Percentiles rank a stretch among this genome's conserved stretches.
Conservation (phyloP, 1,140 invertebrate genomes). For the Proales similis region DNA sequence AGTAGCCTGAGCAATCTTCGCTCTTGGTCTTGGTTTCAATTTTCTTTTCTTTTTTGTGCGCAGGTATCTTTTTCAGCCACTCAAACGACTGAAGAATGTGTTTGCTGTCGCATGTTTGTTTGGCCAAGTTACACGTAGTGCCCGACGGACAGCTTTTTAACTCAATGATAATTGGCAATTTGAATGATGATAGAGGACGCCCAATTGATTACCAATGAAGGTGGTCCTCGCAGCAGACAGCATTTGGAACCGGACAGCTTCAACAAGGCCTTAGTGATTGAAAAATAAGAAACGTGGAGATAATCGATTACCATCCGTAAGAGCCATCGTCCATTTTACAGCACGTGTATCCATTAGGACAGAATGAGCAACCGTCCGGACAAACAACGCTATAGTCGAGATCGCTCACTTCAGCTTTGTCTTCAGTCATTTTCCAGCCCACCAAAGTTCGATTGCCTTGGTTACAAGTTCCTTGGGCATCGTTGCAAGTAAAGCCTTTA, state of each 20-base stretch:
- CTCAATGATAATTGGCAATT: background rate
- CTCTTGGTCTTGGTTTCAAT: background rate
- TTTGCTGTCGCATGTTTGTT: slow-evolving; percentile 17
- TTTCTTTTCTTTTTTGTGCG: slow-evolving; percentile 10
- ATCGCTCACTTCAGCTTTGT: no score
- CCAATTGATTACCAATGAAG: slow-evolving; percentile 42
- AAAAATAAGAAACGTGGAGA: no score
- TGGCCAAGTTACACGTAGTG: slow-evolving; percentile 18
- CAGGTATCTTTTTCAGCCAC: slow-evolving; percentile 34
- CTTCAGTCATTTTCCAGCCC: no score
- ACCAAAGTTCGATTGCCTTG: no score
- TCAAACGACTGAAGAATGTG: background rate
- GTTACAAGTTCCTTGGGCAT: no score
- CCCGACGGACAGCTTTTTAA: slow-evolving; percentile 15
- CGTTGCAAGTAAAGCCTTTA: no score
- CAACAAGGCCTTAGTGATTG: background rate
- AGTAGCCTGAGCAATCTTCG: background rate
- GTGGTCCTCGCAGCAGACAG: slow-evolving; percentile 45
- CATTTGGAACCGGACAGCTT: slow-evolving; percentile 6
- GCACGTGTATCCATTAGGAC: slow-evolving; percentile 25
- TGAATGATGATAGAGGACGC: background rate
- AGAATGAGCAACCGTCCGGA: slow-evolving; percentile 28
- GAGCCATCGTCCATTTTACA: slow-evolving; percentile 29
- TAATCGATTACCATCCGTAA: slow-evolving; percentile 32
- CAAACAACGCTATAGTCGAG: slow-evolving; percentile 29